Base-by-base conservation (phyloP, 2,888 invertebrate genomes). In the Ormia ochracea region DNA sequence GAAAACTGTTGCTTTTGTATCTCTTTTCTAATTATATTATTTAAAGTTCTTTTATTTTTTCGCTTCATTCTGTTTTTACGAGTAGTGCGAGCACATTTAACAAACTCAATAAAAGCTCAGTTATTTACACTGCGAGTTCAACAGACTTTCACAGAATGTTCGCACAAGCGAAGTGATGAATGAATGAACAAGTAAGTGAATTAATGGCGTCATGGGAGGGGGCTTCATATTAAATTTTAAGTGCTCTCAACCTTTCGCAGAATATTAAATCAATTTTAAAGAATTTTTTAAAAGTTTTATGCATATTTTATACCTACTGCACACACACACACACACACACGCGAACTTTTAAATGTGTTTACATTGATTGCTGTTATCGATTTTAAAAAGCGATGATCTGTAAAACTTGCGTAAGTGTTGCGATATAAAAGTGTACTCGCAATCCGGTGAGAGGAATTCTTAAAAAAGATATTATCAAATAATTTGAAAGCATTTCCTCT, bases 311-410 rank as follows among this genome's bases (percentile, higher is more conserved):
- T 12, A 52, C 17, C 21, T 7, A 3, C 4, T 33, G 33, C 33
- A 33, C 1, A 58, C 10, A 9, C 14, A 45, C 45, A 7, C 2
- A 17, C 12, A 9, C n/a, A 19, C 14, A 12, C 10, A 45, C 21
- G 21, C 1, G 4, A 10, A n/a, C 12, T 1, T 10, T 12, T n/a
- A 19, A 10, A 19, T 3, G 5, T 4, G 6, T n/a, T 1, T 56
- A 21, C 7, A 58, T 36, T 33, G 54, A 33, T 38, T 26, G 14
- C 23, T 26, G 3, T 63, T 74, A 69, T 79, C 69, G 69, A 74
- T 69, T 63, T 12, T 21, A 4, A 12, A 28, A 79, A 58, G 78
- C 65, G 65, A 59, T 65, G 58, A 74, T 65, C 74, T 78, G 56
- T 65, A 65, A 78, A 78, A 31, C n/a, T n/a, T 43, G 17, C n/a